A percentile compares a stretch with the other conserved stretches of the same genome.
phyloP scores from a whole-genome alignment of 2,888 invertebrate species.

The Rhimphoctona megacephalus region DNA sequence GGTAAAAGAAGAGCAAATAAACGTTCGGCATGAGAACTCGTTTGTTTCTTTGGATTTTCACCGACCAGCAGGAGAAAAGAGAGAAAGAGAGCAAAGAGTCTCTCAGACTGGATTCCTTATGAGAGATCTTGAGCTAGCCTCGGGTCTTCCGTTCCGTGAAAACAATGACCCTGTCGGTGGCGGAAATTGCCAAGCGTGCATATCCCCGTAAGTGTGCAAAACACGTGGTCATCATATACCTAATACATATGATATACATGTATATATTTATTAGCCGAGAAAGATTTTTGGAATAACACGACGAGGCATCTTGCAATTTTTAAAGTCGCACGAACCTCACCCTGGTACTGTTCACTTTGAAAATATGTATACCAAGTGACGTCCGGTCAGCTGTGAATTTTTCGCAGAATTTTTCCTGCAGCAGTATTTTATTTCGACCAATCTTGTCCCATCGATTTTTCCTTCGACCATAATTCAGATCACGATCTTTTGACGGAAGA shows the following conservation, averaged over 20 bases:
- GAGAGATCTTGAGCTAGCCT: slow-evolving; percentile 16
- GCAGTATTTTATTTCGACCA: not conserved
- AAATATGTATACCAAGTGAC: slow-evolving; percentile 19
- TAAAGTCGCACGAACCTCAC: slow-evolving; percentile 4
- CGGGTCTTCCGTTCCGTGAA: slow-evolving; percentile 53
- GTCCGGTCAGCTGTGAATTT: slow-evolving; percentile 37
- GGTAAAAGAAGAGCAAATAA: slow-evolving; percentile 64
- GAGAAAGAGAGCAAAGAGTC: slow-evolving; percentile 5
- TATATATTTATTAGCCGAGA: not conserved
- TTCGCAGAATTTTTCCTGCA: slow-evolving; percentile 17
- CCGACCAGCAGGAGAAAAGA: slow-evolving; percentile 54
- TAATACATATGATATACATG: slow-evolving; percentile 3
- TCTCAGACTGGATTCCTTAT: not conserved
- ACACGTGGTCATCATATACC: slow-evolving; percentile 63
- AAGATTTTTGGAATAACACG: slow-evolving; percentile 49
- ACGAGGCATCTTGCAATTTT: slow-evolving; percentile 47
- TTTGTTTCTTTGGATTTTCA: slow-evolving; percentile 63
- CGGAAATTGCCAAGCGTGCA: slow-evolving; percentile 39
- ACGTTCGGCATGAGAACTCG: slow-evolving; percentile 55
- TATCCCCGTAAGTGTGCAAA: slow-evolving; percentile 34
- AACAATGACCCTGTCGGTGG: slow-evolving; percentile 63
- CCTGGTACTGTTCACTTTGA: not conserved
- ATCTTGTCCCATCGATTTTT: not conserved
- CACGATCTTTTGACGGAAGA: slow-evolving; percentile 30
- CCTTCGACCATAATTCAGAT: not conserved